A percentile compares a stretch with the other conserved stretches of the same genome.
phyloP scores from a whole-genome alignment of 1,140 invertebrate species.

The Notospermus geniculatus region DNA sequence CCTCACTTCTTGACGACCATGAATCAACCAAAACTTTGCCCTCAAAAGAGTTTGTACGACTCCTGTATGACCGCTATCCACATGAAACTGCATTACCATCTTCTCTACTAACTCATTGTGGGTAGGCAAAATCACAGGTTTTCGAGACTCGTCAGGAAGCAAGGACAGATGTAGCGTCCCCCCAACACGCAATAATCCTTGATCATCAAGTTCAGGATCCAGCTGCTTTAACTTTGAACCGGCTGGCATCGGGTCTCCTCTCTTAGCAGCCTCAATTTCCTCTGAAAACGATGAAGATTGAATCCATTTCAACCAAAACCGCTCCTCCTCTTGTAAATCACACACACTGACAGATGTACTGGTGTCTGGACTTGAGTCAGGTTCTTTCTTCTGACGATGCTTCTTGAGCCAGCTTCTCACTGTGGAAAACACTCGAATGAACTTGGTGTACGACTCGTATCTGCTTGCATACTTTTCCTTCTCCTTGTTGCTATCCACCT shows the following conservation, averaged over 20 bases:
- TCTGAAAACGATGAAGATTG: neutral
- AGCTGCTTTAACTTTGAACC: neutral
- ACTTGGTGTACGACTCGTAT: neutral
- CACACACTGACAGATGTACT: neutral
- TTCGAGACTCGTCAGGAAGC: neutral
- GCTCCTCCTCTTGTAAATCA: neutral
- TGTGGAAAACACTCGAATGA: neutral
- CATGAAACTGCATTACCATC: neutral
- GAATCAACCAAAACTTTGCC: neutral
- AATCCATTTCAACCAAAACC: neutral
- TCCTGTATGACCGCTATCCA: neutral
- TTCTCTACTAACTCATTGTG: neutral
- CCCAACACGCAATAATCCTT: neutral
- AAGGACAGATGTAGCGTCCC: neutral
- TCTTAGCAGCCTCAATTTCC: neutral
- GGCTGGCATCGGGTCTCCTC: neutral
- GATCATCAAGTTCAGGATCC: neutral
- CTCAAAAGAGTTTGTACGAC: conserved; percentile 1
- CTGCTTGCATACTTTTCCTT: neutral
- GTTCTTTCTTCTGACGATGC: no score
- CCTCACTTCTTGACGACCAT: neutral
- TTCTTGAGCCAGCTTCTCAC: neutral
- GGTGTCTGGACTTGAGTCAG: neutral
- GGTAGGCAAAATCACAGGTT: neutral
- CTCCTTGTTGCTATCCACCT: neutral